Base-by-base conservation (phyloP, 2,113 vertebrate genomes). In the Alaudala cheleensis region DNA sequence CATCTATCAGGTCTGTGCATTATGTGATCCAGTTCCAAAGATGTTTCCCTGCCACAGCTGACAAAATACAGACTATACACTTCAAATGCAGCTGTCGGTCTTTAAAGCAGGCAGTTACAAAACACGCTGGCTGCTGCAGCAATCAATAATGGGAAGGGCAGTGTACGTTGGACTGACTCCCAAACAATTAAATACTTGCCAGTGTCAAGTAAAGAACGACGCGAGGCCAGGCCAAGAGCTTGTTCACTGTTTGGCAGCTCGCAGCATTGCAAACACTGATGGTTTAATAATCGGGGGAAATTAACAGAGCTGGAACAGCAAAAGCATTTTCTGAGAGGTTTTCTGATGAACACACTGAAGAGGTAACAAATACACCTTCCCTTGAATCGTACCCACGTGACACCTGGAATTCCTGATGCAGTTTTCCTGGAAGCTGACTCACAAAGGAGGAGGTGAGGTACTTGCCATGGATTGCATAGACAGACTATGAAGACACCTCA, bases 171-270 rank as follows among this genome's bases (percentile, higher is more conserved):
- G 96, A 96, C 74, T 92, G 66, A 86, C 42, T 97, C 87, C 94
- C 95, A 95, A 97, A 95, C 81, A 97, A 96, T 96, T 93, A 94
- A 92, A 94, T 88, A 93, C 92, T 91, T 96, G 93, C 95, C 96
- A 97, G 94, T 26, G 65, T 61, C 84, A 98, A 97, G 92, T 57
- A 74, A 96, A 97, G 95, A 91, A 93, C 22, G 51, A 65, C 2
- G 10, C 6, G 0, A 91, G 73, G 70, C 62, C 64, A 84, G 22
- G 83, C 90, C 93, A 97, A 94, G 97, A 97, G 70, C 28, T 86
- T 92, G 73, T 83, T 94, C 86, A 85, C 91, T 95, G 93, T 71
- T 97, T 96, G 97, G 97, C 96, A 96, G 77, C 78, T 56, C 34
- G 5, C n/a, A 33, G 71, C 42, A 86, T 88, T 90, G 74, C 89